Conservation (phyloP, 2,113 vertebrate species). For the Gymnorhina tibicen region DNA sequence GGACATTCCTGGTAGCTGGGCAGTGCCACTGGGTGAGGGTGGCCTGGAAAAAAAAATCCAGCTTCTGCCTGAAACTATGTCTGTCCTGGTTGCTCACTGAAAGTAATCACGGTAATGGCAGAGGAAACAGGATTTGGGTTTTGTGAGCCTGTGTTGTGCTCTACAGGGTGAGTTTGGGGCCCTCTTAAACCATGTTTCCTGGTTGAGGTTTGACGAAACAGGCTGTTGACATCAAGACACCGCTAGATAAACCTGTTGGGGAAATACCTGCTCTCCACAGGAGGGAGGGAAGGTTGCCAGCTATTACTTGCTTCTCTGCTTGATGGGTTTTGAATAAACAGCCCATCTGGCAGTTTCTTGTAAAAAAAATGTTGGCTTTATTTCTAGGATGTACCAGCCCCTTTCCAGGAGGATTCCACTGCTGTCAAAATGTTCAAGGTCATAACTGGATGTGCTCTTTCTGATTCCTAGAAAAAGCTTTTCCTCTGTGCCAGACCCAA, state of each 20-base stretch:
- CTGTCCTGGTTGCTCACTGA: neutral
- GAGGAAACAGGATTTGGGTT: neutral
- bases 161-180: accelerated
- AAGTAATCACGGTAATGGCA: neutral
- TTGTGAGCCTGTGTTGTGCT: neutral
- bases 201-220: neutral
- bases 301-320: neutral
- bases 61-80: neutral
- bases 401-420: neutral
- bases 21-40: accelerated
- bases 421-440: neutral
- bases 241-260: neutral
- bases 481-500: neutral
- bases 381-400: neutral
- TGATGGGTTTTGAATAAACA: neutral
- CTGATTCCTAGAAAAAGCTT: neutral
- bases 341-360: neutral
- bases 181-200: accelerated
- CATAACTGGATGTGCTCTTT: neutral
- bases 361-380: neutral
- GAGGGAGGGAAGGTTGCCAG: neutral
- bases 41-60: accelerated
- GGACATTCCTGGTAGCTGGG: accelerated
- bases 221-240: neutral
- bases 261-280: neutral